Evolutionary conservation across 92 coral and sea anemone species (phyloP).

Genomic region (Porites evermanni): DNA sequence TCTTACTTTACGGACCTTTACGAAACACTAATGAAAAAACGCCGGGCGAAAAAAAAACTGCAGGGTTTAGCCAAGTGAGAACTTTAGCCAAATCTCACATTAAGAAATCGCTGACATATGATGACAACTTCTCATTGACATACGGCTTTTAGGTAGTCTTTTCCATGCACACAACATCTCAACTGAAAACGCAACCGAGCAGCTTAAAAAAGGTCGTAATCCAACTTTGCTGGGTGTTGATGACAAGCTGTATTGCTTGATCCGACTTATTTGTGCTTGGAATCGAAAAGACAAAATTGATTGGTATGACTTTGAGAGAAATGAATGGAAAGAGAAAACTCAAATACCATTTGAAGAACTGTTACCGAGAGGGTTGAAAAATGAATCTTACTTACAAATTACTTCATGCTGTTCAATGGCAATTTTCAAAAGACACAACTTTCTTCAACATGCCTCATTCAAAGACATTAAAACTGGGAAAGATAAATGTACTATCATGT

Average conservation of each 20-base stretch:
- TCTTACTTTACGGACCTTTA: too few species aligned
- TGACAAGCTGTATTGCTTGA: not conserved
- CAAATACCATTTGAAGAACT: not conserved
- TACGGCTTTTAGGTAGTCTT: too few species aligned
- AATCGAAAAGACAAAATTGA: not conserved
- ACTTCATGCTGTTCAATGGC: not conserved
- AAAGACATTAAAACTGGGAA: not conserved
- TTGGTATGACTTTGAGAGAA: not conserved
- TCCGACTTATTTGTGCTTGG: not conserved
- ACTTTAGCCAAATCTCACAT: too few species aligned
- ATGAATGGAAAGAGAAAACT: not conserved
- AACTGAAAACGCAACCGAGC: too few species aligned
- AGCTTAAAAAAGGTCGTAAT: too few species aligned
- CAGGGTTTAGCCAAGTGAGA: too few species aligned
- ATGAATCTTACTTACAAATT: not conserved
- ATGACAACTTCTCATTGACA: too few species aligned
- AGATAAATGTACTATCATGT: not conserved
- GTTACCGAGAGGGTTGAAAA: not conserved
- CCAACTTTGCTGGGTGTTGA: conserved; percentile 1
- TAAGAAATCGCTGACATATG: too few species aligned
- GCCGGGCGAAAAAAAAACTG: too few species aligned
- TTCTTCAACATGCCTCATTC: not conserved
- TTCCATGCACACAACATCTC: too few species aligned
- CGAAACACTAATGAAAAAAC: too few species aligned
- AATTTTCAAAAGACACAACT: not conserved